Percentiles rank a stretch among this genome's conserved stretches.
Evolutionary conservation across 2,113 vertebrate genomes (phyloP).

Genomic region (Spheniscus mendiculus): DNA sequence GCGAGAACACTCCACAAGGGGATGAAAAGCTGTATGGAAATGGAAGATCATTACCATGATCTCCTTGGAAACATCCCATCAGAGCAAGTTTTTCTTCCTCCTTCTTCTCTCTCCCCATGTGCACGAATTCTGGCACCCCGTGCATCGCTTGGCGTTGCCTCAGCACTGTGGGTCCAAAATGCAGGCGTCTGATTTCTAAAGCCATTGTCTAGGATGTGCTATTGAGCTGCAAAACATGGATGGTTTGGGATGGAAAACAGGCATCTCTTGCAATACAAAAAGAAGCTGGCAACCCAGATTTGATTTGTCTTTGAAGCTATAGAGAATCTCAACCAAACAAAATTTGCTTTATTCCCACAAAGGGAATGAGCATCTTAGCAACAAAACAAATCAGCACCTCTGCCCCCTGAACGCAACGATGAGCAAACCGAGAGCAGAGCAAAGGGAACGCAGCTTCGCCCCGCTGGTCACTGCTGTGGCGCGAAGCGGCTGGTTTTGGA

Average conservation of each 20-base stretch:
- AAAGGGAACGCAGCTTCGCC: fast-evolving
- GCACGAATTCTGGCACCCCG: slow-evolving; percentile 44
- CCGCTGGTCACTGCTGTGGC: not conserved
- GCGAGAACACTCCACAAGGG: not conserved
- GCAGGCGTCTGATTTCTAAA: slow-evolving; percentile 64
- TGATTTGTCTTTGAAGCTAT: slow-evolving; percentile 20
- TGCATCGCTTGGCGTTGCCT: not conserved
- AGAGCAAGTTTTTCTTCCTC: slow-evolving; percentile 29
- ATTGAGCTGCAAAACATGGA: slow-evolving; percentile 43
- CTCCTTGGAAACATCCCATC: slow-evolving; percentile 62
- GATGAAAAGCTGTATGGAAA: slow-evolving; percentile 31
- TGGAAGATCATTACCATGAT: slow-evolving; percentile 46
- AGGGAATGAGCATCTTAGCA: not conserved
- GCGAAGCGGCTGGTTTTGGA: not conserved
- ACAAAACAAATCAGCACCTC: not conserved
- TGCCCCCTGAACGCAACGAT: not conserved
- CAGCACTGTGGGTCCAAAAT: slow-evolving; percentile 45
- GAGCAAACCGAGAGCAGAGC: not conserved
- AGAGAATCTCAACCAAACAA: slow-evolving; percentile 17
- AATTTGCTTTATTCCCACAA: not conserved
- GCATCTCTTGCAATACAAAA: slow-evolving; percentile 28
- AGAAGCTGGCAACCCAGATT: slow-evolving; percentile 24
- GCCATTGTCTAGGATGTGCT: slow-evolving; percentile 51
- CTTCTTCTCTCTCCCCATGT: not conserved
- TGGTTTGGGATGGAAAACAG: slow-evolving; percentile 57